Conservation (phyloP, 2,113 vertebrate species). For the Pagrus major region DNA sequence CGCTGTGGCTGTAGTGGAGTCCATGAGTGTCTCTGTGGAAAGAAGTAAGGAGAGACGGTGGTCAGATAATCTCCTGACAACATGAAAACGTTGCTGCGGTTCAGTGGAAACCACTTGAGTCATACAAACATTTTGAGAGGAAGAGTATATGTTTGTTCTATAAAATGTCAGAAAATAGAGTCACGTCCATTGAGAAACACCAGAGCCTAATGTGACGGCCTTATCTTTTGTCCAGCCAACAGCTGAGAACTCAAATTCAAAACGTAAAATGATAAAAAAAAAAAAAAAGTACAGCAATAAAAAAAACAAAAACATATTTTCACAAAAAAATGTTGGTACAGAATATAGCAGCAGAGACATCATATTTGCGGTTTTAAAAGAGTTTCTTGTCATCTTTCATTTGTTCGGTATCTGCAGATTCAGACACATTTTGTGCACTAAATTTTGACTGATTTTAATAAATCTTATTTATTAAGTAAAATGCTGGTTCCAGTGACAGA, state of each 20-base stretch:
- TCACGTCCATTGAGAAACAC: not conserved
- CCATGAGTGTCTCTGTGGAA: constrained; percentile 94
- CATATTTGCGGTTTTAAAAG: too few relatives aligned
- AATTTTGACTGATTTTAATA: too few relatives aligned
- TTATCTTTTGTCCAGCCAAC: not conserved
- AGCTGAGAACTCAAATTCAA: too few relatives aligned
- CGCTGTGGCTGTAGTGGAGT: constrained; percentile 97
- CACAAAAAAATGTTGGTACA: too few relatives aligned
- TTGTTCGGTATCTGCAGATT: too few relatives aligned
- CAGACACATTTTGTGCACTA: too few relatives aligned
- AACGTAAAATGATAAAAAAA: too few relatives aligned
- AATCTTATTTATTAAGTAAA: not conserved
- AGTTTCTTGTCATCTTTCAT: too few relatives aligned
- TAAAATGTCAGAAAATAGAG: not conserved
- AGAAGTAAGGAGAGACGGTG: constrained; percentile 31
- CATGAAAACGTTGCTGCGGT: not conserved
- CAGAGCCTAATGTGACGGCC: not conserved
- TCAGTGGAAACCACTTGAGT: constrained; percentile 4
- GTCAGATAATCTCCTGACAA: constrained; percentile 52
- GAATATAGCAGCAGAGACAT: too few relatives aligned
- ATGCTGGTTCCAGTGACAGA: not conserved
- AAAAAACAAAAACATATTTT: not conserved
- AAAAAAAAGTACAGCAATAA: too few relatives aligned
- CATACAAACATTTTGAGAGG: not conserved
- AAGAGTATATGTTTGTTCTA: not conserved